Evolutionary conservation across 92 coral and sea anemone genomes (phyloP), one percentile per base, ranked within the genome.

Genomic region (Bergia puertoricense): DNA sequence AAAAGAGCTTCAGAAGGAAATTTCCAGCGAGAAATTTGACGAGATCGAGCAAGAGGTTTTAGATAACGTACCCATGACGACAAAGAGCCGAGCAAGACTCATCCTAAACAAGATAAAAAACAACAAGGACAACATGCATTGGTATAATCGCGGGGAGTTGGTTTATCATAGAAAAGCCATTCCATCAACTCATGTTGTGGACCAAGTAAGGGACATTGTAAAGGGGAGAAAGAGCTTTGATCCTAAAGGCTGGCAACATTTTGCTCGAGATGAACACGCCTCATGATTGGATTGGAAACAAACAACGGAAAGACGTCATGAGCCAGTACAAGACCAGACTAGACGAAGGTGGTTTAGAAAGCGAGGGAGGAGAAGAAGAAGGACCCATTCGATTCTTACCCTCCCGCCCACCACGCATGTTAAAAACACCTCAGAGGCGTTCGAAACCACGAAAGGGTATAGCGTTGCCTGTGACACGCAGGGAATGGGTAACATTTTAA

Each of bases 181-280:
- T 54, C 36, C 92, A 2, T 92, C 91, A 4, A 84, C 90, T 48
- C 94, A 91, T 74, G 22, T 91, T 86, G 90, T 76, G 23, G 92
- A 86, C 86, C 74, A 81, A 44, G 89, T 90, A 36, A 82, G 90
- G 38, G 90, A 88, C 45, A 65, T 87, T 22, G 59, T 88, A 30
- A 81, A 85, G n/a, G 86, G 51, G 0, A 71, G 93, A 30, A 87
- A 91, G 51, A 84, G 88, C 0, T 86, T 88, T 5, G 90, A 81
- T 4, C 86, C 90, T 0, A 40, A 80, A 15, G 89, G 86, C 5
- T 85, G 89, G 89, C 77, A 85, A 45, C 38, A 65, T 77, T 89
- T 89, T 78, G 89, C 92, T 22, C 30, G 81, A 41, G 44, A 88
- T 88, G 86, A 88, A 82, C 22, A 85, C 85, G 5, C 91, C 85